These are phyloP conservation scores for Tympanoctomys barrerae DNA, from an alignment of 2,797 vertebrate genomes.

Conservation along the genomic window DNA sequence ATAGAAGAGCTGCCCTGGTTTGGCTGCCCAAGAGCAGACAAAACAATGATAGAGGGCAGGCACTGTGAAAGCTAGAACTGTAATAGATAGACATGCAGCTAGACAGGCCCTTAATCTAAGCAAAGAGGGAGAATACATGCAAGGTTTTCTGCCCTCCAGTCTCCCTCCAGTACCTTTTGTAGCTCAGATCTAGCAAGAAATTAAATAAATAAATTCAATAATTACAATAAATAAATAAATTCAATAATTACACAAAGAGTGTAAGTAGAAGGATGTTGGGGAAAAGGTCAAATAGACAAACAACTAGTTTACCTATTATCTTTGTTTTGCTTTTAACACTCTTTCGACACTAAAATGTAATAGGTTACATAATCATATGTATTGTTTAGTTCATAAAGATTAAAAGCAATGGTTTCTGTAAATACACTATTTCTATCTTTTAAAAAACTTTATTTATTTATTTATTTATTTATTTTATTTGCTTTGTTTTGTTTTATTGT, in stretches of 20 bases:
- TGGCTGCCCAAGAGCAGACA: too few relatives aligned
- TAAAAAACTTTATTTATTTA: too few relatives aligned
- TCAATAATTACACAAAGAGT: neutral
- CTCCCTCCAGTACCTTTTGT: too few relatives aligned
- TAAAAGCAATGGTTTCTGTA: conserved; percentile 18
- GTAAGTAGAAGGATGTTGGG: neutral
- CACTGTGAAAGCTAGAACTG: neutral
- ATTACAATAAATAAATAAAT: neutral
- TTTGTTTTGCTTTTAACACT: conserved; percentile 19
- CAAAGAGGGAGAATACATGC: neutral
- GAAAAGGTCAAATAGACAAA: conserved; percentile 16
- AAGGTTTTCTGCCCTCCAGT: neutral
- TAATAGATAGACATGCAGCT: neutral
- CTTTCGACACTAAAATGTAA: conserved; percentile 20
- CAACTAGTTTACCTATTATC: neutral
- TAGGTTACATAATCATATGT: neutral
- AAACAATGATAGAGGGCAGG: neutral
- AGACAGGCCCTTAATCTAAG: neutral
- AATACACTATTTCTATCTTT: neutral
- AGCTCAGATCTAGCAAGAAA: too few relatives aligned
- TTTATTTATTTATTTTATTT: too few relatives aligned
- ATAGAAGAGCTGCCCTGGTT: neutral
- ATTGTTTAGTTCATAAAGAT: conserved; percentile 35
- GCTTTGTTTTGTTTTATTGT: too few relatives aligned
- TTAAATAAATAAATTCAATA: neutral